Base-by-base conservation (phyloP, 2,113 vertebrate species). In the Notarius quadriscutis region DNA sequence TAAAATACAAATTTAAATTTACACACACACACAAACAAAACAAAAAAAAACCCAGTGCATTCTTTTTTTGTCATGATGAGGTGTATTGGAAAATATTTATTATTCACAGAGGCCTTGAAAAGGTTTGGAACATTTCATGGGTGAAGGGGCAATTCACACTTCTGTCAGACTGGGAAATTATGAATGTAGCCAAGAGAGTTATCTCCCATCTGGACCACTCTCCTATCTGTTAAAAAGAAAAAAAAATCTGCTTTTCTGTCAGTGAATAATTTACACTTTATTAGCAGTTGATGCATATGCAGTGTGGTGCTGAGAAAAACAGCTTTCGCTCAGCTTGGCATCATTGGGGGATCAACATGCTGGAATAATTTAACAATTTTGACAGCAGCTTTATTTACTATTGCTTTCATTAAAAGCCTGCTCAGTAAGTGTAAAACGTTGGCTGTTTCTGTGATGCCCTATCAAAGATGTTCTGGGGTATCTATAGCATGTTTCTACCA, bases 181-280 rank as follows among this genome's bases (percentile, higher is more conserved):
- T 91, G 89, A 89, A 85, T 85, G 87, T 87, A 79, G 89, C 53
- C 69, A 81, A 78, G 84, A 78, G 48, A 81, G 67, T 67, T 83
- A 65, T 85, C 81, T 84, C 77, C 80, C 67, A 82, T 48, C 83
- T 72, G 84, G 81, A 86, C 75, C 57, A 86, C 5, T 91, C 83
- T 89, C 72, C 15, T 86, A 57, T 88, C 72, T 83, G 71, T 79
- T 83, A 69, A 83, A 67, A 82, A 81, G n/a, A 53, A 25, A 20
- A 55, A 12, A 63, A 53, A 79, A 34, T 69, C 79, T 69, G 82
- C 51, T 69, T 60, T 55, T 81, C 84, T 88, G 88, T 86, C 87
- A 65, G 81, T 89, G 88, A 91, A 89, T 91, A 89, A 91, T 91
- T 91, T 87, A 72, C 88, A 91, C 87, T 88, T 90, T 90, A 90